phyloP scores from a whole-genome alignment of 2,113 vertebrate genomes.

The Nettapus auritus region DNA sequence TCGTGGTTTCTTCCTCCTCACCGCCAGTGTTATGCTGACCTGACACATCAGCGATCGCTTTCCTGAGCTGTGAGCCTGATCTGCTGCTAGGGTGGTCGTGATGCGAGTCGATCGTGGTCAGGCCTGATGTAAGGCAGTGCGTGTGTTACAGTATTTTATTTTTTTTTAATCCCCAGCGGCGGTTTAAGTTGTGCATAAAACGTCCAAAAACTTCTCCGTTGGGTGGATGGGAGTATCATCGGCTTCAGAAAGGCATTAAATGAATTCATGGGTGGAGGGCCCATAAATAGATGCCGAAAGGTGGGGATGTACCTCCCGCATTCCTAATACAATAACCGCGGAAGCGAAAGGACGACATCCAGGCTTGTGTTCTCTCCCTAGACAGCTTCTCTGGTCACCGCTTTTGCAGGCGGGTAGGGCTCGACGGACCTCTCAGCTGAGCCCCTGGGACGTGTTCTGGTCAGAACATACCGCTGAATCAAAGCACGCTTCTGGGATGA shows the following conservation, averaged over 20 bases:
- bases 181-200: background rate
- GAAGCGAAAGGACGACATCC: background rate
- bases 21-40: background rate
- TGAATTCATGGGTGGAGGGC: background rate
- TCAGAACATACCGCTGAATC: background rate
- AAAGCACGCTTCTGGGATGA: background rate
- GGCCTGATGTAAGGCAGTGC: background rate
- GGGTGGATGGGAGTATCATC: background rate
- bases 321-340: background rate
- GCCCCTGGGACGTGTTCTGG: background rate
- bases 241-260: background rate
- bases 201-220: background rate
- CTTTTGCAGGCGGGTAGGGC: background rate
- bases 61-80: background rate
- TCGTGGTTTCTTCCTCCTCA: background rate
- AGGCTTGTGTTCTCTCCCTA: background rate
- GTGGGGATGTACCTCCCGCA: rapidly evolving
- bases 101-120: background rate
- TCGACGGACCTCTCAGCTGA: background rate
- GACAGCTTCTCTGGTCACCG: background rate
- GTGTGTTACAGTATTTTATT: background rate
- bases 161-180: background rate
- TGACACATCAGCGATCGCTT: background rate
- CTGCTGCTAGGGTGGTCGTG: background rate
- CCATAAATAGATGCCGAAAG: background rate